phyloP scores from a whole-genome alignment of 2,113 vertebrate species.

The Cygnus buccinator region DNA sequence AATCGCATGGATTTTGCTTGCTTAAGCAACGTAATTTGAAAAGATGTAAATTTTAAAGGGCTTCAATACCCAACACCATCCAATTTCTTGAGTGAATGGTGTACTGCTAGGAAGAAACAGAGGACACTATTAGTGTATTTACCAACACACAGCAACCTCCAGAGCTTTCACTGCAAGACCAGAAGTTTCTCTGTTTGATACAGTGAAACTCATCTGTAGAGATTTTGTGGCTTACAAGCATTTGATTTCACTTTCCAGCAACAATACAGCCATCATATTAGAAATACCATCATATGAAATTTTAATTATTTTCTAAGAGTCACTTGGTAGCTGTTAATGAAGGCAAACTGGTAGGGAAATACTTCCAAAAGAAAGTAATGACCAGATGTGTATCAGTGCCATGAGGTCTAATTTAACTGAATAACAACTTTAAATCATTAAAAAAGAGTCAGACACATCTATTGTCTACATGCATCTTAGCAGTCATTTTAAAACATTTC shows the following conservation, averaged over 20 bases:
- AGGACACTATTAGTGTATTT: not conserved
- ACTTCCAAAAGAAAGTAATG: conserved; percentile 33
- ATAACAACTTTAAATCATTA: not conserved
- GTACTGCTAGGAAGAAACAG: not conserved
- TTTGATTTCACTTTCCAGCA: conserved; percentile 45
- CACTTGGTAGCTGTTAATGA: conserved; percentile 44
- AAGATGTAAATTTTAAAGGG: not conserved
- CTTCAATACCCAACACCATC: not conserved
- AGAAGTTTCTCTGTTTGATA: not conserved
- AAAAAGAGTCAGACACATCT: not conserved
- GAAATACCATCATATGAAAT: conserved; percentile 6
- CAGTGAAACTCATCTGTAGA: not conserved
- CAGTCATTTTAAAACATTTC: not conserved
- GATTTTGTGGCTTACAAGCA: not conserved
- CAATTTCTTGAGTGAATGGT: not conserved
- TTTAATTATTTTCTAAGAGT: conserved; percentile 41
- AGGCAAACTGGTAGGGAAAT: conserved; percentile 20
- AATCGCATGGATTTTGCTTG: not conserved
- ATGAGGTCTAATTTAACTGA: not conserved
- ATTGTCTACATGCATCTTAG: not conserved
- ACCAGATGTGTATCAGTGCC: conserved; percentile 34
- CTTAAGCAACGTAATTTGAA: not conserved
- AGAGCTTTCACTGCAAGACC: not conserved
- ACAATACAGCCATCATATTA: not conserved
- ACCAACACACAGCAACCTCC: not conserved